Base-by-base conservation (phyloP, 92 coral and sea anemone genomes). In the Palythoa grandis region DNA sequence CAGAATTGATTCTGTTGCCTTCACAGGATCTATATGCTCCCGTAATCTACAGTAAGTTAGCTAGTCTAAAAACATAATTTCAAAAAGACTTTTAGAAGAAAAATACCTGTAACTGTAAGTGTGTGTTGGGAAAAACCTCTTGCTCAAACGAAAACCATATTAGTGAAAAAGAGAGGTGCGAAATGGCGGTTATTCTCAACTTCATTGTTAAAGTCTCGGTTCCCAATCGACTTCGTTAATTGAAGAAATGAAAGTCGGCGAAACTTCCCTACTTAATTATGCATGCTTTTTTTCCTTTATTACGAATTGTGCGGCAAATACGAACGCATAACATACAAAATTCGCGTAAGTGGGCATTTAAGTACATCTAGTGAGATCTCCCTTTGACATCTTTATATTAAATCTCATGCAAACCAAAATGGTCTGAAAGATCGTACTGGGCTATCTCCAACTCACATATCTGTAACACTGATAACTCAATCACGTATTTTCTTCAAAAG, bases 71-170 rank as follows among this genome's bases (percentile, higher is more conserved):
- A 63, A 63, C 2, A 63, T 10, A 20, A 4, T 63, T 19, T 63
- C 10, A n/a, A 19, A 63, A 63, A n/a, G 10, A 17, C 24, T 58
- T 58, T 58, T 5, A 58, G 11, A n/a, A 63, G 24, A 63, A 29
- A 63, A n/a, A 63, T 63, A 63, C 69, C 69, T 63, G 69, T n/a
- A 17, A n/a, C 11, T 23, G 69, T 63, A 63, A 63, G 69, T 63
- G 23, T 11, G 69, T 23, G 7, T 19, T 19, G 9, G 69, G 69
- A 63, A 63, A 4, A n/a, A 19, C 69, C 19, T 63, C 69, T 63
- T 63, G 69, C 69, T 63, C 69, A 17, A 63, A 19, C 5, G 69
- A 63, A 63, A 63, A 19, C 69, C 69, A 63, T 19, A 63, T n/a
- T 9, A 63, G 22, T 2, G 23, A 63, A 63, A 63, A 63, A 19